phyloP scores from a whole-genome alignment of 2,888 invertebrate genomes.

The Tolmerus cingulatus region DNA sequence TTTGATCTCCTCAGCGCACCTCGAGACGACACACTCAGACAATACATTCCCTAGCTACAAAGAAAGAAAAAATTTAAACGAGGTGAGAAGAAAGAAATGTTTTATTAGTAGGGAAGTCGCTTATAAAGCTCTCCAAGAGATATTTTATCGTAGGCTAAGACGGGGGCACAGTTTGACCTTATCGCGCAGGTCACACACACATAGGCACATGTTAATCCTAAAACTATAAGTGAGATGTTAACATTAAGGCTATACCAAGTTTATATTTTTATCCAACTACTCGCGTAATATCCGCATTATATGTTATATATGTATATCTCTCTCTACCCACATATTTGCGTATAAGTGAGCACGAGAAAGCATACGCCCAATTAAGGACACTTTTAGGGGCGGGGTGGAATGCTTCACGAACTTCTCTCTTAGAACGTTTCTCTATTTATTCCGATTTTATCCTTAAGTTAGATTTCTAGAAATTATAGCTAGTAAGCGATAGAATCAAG shows the following conservation, averaged over 20 bases:
- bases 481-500: not conserved
- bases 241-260: conserved; percentile 29
- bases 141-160: conserved; percentile 36
- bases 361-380: not conserved
- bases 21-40: conserved; percentile 22
- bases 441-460: conserved; percentile 22
- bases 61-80: not conserved
- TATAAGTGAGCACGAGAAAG: not conserved
- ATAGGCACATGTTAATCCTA: not conserved
- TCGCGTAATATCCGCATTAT: not conserved
- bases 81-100: not conserved
- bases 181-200: not conserved
- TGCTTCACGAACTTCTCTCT: not conserved
- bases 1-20: not conserved
- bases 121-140: conserved; percentile 40
- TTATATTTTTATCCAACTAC: conserved; percentile 33
- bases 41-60: conserved; percentile 29
- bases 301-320: not conserved
- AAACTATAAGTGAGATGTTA: conserved; percentile 13
- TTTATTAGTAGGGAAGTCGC: conserved; percentile 1
- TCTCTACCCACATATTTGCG: not conserved
- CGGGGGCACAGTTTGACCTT: conserved; percentile 28
- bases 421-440: not conserved
- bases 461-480: conserved; percentile 12
- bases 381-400: not conserved